Percentiles rank a stretch among this genome's conserved stretches.
These are phyloP conservation scores for Heloderma charlesbogerti DNA, from an alignment of 2,113 vertebrate species.

Conservation along the genomic window DNA sequence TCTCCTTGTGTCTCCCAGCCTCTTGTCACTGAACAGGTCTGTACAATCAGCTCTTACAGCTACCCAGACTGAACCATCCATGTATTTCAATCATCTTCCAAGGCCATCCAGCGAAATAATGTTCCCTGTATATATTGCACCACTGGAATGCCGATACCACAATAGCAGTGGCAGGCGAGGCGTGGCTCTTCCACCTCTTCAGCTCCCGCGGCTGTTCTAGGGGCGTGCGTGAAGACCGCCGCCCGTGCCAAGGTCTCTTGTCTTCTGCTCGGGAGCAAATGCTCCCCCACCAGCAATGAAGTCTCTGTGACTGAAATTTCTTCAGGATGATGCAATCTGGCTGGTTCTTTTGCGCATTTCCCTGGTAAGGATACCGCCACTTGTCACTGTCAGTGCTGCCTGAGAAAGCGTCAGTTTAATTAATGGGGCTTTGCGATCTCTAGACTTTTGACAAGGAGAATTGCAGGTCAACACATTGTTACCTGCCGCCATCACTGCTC, in stretches of 20 bases:
- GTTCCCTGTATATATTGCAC: background rate
- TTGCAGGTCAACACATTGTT: background rate
- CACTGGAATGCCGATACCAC: background rate
- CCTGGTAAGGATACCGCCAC: rapidly evolving
- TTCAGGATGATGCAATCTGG: background rate
- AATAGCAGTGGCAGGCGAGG: no score
- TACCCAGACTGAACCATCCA: background rate
- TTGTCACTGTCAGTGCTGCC: slow-evolving; percentile 24
- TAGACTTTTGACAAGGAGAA: background rate
- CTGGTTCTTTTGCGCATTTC: background rate
- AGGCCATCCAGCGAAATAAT: background rate
- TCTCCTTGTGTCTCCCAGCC: background rate
- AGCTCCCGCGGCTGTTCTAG: background rate
- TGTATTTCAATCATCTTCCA: background rate
- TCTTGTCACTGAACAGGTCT: background rate
- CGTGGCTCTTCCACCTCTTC: background rate
- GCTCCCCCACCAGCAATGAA: background rate
- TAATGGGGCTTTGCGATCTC: slow-evolving; percentile 15
- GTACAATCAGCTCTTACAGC: background rate
- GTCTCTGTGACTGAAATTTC: background rate
- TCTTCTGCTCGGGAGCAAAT: background rate
- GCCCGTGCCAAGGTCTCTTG: background rate
- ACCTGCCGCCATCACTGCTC: background rate
- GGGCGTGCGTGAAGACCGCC: background rate
- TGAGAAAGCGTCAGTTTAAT: slow-evolving; percentile 13